phyloP scores from a whole-genome alignment of 2,797 vertebrate species.

The Rhinogobio ventralis region DNA sequence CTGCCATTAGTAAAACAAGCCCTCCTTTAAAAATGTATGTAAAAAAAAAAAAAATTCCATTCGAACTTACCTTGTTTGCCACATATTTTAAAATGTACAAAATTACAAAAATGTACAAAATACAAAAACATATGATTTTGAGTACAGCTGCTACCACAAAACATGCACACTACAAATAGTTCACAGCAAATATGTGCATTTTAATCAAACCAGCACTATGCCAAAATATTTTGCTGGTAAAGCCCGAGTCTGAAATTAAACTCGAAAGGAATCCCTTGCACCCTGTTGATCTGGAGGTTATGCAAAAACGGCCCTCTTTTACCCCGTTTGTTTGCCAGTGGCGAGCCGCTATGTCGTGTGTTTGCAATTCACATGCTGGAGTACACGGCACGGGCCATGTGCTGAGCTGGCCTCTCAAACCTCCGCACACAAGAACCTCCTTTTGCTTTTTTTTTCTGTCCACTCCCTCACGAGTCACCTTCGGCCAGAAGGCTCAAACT shows the following conservation, averaged over 20 bases:
- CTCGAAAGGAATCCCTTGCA: slow-evolving; percentile 74
- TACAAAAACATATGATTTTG: too few relatives aligned
- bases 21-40: slow-evolving; percentile 65
- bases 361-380: slow-evolving; percentile 82
- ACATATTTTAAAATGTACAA: slow-evolving; percentile 59
- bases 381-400: slow-evolving; percentile 73
- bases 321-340: slow-evolving; percentile 76
- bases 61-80: slow-evolving; percentile 73
- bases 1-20: slow-evolving; percentile 63
- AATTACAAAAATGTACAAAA: slow-evolving; percentile 47
- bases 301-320: slow-evolving; percentile 64
- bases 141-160: slow-evolving; percentile 62
- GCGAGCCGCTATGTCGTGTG: slow-evolving; percentile 73
- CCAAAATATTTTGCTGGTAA: slow-evolving; percentile 68
- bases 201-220: slow-evolving; percentile 67
- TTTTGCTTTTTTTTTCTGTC: slow-evolving; percentile 53
- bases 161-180: slow-evolving; percentile 72
- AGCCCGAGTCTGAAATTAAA: slow-evolving; percentile 68
- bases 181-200: slow-evolving; percentile 74
- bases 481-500: slow-evolving; percentile 67
- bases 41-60: slow-evolving; percentile 51
- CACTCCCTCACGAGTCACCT: slow-evolving; percentile 35
- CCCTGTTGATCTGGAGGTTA: slow-evolving; percentile 64
- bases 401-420: slow-evolving; percentile 72
- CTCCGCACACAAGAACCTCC: slow-evolving; percentile 73